Evolutionary conservation across 2,888 invertebrate genomes (phyloP), one percentile per base, ranked within the genome.

Genomic region (Crocallis elinguaria): DNA sequence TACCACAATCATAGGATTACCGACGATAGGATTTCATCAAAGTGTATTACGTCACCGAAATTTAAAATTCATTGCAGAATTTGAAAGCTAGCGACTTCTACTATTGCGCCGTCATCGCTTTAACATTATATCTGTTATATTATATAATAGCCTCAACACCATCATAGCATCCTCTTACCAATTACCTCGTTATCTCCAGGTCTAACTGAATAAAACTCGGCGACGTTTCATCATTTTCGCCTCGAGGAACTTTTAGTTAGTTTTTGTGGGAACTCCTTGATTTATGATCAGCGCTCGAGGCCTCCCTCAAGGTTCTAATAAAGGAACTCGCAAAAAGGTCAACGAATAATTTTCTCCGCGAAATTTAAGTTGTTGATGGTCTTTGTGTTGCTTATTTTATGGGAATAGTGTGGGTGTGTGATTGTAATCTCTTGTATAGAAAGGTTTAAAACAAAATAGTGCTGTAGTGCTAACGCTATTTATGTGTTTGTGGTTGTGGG

Each of bases 181-280:
- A 88, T 86, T 85, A 86, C 79, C 73, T 75, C 77, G 77, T 84
- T 86, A 88, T 88, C 86, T 82, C 64, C 63, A 65, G 75, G 75
- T 79, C 71, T 87, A 87, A 88, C 86, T 87, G 88, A 89, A 88
- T 86, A 84, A 84, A 87, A 82, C 79, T 80, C 78, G 54, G 67
- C 69, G 75, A 69, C 85, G 74, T 81, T 88, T 80, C 86, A 88
- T 89, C 88, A 88, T 88, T 84, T 82, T 84, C 80, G 76, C 81
- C 77, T 74, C 77, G 80, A 70, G 50, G 72, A 86, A 88, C 75
- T 88, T 88, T 85, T 83, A 85, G 84, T 88, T 86, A 86, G 84
- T 88, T 88, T 88, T 86, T 86, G 86, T 76, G n/a, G 73, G 5
- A 82, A 80, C 82, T 81, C 77, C 81, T 58, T 87, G 88, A 89